Percentiles rank a stretch among this genome's conserved stretches.
Evolutionary conservation across 2,113 vertebrate species (phyloP).

Genomic region (Odobenus rosmarus): DNA sequence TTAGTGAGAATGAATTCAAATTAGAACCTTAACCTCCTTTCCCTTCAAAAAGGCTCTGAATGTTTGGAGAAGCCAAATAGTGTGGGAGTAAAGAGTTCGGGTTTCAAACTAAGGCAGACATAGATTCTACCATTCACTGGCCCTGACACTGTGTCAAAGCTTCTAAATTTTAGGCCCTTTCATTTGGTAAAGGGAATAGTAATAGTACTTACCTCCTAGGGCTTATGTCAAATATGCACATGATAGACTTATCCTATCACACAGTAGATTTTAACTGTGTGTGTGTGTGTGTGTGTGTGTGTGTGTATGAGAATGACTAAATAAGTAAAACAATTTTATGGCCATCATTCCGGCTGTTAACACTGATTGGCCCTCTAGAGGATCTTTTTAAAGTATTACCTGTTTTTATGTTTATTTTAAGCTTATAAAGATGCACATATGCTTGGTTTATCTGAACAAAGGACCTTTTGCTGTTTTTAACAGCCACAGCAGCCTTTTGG

Average conservation of each 20-base stretch:
- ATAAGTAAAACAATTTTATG: not conserved
- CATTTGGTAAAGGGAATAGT: not conserved
- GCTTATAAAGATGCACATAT: not conserved
- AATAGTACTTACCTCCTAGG: not conserved
- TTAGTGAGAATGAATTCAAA: not conserved
- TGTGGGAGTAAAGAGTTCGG: not conserved
- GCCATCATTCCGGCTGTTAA: not conserved
- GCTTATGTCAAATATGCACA: not conserved
- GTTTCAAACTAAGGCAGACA: not conserved
- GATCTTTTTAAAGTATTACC: not conserved
- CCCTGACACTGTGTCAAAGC: not conserved
- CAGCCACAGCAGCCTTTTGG: not conserved
- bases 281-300: not conserved
- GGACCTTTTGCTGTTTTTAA: not conserved
- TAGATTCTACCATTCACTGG: not conserved
- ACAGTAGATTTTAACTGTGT: not conserved
- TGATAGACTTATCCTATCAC: not conserved
- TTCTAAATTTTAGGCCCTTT: not conserved
- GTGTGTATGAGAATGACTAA: too few relatives aligned
- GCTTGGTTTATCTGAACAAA: not conserved
- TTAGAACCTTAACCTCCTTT: not conserved
- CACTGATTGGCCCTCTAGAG: not conserved
- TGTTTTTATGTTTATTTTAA: slow-evolving; percentile 38
- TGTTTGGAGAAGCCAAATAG: not conserved
- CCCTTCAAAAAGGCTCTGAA: not conserved